Base-by-base conservation (phyloP, 2,113 vertebrate genomes). In the Amblyornis subalaris region DNA sequence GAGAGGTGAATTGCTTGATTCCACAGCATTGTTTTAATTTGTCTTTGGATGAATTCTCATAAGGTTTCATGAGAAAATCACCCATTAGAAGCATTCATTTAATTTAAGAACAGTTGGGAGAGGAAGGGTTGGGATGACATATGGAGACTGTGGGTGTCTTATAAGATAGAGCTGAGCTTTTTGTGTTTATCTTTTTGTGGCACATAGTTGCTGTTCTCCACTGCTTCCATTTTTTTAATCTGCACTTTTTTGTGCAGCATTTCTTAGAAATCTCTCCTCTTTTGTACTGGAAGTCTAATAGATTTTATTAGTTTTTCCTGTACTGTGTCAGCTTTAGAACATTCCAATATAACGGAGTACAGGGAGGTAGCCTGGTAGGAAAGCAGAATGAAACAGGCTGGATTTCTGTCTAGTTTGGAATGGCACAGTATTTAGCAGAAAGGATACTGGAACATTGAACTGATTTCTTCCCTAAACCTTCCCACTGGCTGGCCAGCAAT, bases 111-210 rank as follows among this genome's bases (percentile, higher is more conserved):
- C 94, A 94, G 96, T 97, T 97, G 97, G 96, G 94, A 97, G 90
- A 95, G 86, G 97, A 98, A 97, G 97, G 97, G 96, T 97, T 97
- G 97, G 98, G 98, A 97, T 97, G 98, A 98, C 97, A 97, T 96
- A 97, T 98, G 98, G 98, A 97, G 96, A 53, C 95, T 93, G 97
- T 96, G 97, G 93, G 93, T 96, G 91, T 98, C 97, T 98, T 96
- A 97, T 95, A 97, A 96, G 96, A 96, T 96, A 31, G 93, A 92
- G 94, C 94, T 94, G 94, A 95, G 73, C 88, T 92, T 93, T 76
- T 92, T 95, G 95, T 95, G 92, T 96, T 95, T 97, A 90, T 95
- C 81, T 94, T 86, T 93, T 67, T 77, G 61, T 84, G 54, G 76
- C 93, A 94, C 62, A 44, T 65, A 91, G 70, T 73, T 79, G 80